phyloP scores from a whole-genome alignment of 1,140 invertebrate species.

The Zaprionus capensis region DNA sequence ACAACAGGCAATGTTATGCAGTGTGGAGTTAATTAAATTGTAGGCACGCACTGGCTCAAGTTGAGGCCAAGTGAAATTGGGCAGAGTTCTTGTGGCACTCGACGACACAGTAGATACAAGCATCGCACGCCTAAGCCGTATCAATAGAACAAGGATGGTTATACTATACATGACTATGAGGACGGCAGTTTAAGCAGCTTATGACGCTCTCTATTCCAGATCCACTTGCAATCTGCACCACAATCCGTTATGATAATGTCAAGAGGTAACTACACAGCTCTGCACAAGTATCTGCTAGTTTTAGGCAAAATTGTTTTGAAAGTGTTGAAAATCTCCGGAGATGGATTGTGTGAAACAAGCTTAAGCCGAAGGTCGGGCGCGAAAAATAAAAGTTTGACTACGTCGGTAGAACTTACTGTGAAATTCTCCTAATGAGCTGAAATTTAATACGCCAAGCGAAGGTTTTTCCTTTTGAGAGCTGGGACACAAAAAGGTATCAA shows the following conservation, averaged over 20 bases:
- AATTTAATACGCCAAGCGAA: constrained; percentile 28
- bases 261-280: not conserved
- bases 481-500: constrained; percentile 33
- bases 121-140: constrained; percentile 24
- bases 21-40: constrained; percentile 73
- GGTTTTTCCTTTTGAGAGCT: not conserved
- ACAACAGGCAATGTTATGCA: constrained; percentile 44
- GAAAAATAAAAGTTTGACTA: not conserved
- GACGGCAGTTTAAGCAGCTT: constrained; percentile 58
- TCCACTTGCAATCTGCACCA: constrained; percentile 14
- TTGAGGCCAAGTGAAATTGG: constrained; percentile 3
- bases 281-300: not conserved
- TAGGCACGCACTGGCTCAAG: constrained; percentile 53
- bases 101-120: constrained; percentile 25
- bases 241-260: constrained; percentile 12
- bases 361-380: not conserved
- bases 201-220: constrained; percentile 24
- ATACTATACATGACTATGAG: constrained; percentile 8
- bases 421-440: constrained; percentile 29
- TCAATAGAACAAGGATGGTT: constrained; percentile 54
- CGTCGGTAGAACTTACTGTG: not conserved
- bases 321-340: not conserved
- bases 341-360: not conserved
- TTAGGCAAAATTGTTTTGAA: not conserved
- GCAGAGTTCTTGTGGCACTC: constrained; percentile 14